Conservation (phyloP, 2,113 vertebrate genomes). For the Polyodon spathula region DNA sequence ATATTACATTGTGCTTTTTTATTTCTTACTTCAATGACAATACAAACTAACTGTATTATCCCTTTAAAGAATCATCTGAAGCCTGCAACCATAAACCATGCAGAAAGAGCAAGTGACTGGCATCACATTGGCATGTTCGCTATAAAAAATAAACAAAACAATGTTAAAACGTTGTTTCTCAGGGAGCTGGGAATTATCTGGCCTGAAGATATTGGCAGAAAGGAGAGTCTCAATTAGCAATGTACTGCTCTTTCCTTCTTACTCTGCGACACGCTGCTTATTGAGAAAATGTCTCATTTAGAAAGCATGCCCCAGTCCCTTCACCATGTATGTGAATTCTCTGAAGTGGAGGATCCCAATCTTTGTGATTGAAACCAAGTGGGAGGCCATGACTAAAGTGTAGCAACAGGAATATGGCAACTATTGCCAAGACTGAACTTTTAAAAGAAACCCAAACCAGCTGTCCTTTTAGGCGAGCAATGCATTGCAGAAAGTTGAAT, state of each 20-base stretch:
- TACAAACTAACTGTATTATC: background rate
- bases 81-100: too few relatives aligned
- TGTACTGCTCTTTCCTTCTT: too few relatives aligned
- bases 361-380: conserved; percentile 1
- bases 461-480: conserved; percentile 3
- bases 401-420: conserved; percentile 9
- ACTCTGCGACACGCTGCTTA: too few relatives aligned
- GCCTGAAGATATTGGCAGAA: too few relatives aligned
- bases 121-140: too few relatives aligned
- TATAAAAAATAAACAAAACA: too few relatives aligned
- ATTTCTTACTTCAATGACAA: background rate
- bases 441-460: conserved; percentile 11
- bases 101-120: too few relatives aligned
- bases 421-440: conserved; percentile 6
- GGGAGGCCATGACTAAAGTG: conserved; percentile 12
- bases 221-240: too few relatives aligned
- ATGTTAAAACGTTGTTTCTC: too few relatives aligned
- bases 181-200: too few relatives aligned
- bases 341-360: conserved; percentile 6
- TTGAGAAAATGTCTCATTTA: background rate
- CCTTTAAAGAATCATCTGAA: background rate
- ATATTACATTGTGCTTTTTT: background rate
- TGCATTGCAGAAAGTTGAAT: background rate
- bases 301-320: conserved; percentile 10
- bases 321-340: background rate